Conservation (phyloP, 2,113 vertebrate genomes). For the Stercorarius parasiticus region DNA sequence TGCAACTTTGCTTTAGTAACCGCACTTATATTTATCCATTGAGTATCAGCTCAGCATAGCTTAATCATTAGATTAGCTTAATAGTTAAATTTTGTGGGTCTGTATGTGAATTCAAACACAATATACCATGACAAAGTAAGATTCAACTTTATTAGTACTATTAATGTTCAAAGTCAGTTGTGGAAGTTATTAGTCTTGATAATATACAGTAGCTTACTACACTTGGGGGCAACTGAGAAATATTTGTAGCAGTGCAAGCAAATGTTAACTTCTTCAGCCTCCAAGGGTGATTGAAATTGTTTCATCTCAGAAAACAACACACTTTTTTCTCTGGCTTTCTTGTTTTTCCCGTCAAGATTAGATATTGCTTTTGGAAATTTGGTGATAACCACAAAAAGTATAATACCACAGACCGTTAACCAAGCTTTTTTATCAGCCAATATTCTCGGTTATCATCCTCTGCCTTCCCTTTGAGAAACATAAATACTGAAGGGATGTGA, state of each 20-base stretch:
- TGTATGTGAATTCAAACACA: neutral
- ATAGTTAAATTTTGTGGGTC: neutral
- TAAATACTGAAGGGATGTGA: neutral
- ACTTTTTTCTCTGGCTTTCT: neutral
- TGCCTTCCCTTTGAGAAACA: neutral
- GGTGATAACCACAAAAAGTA: neutral
- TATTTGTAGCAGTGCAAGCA: neutral
- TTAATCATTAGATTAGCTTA: neutral
- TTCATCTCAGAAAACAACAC: constrained; percentile 4
- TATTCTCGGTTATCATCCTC: neutral
- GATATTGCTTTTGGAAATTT: neutral
- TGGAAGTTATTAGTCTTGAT: neutral
- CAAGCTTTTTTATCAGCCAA: neutral
- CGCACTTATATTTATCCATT: neutral
- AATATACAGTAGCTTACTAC: neutral
- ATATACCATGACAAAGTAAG: neutral
- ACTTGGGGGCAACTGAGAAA: neutral
- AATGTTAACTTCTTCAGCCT: neutral
- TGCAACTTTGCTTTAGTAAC: neutral
- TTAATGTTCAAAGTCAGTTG: neutral
- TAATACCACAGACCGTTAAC: neutral
- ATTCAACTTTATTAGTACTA: neutral
- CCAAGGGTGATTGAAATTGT: neutral
- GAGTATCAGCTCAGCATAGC: neutral
- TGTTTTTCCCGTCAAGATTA: neutral